These are phyloP conservation scores for Zaprionus ghesquierei DNA, from an alignment of 1,140 invertebrate genomes.

Conservation along the genomic window DNA sequence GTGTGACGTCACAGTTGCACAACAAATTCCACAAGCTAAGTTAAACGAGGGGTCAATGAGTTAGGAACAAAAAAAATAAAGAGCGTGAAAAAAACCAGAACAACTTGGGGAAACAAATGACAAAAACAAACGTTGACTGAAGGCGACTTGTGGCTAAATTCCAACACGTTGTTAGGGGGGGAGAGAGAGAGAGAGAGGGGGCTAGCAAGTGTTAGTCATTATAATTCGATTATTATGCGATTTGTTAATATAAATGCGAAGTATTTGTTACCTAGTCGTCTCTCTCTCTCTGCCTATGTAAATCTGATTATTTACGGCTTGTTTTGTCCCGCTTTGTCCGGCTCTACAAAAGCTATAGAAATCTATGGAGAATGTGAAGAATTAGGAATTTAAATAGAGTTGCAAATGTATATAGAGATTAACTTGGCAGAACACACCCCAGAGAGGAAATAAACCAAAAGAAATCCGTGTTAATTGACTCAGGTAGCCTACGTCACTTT, in stretches of 20 bases:
- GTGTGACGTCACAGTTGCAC: conserved; percentile 52
- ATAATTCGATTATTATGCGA: conserved; percentile 21
- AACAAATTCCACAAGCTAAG: conserved; percentile 49
- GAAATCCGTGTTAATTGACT: conserved; percentile 22
- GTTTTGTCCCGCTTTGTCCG: conserved; percentile 31
- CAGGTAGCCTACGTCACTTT: conserved; percentile 44
- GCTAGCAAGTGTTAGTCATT: conserved; percentile 18
- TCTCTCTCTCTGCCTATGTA: conserved; percentile 51
- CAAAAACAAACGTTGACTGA: conserved; percentile 12
- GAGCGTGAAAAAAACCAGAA: neutral
- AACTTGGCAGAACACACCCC: neutral
- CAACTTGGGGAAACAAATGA: neutral
- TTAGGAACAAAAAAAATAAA: conserved; percentile 11
- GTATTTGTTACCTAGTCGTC: neutral
- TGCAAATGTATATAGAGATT: neutral
- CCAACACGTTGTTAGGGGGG: conserved; percentile 21
- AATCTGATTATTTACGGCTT: conserved; percentile 56
- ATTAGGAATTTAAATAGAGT: neutral
- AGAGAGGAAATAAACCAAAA: neutral
- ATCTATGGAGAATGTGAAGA: neutral
- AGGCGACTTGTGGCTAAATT: conserved; percentile 29
- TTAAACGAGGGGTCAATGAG: conserved; percentile 72
- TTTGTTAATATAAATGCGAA: neutral
- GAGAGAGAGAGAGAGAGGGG: neutral
- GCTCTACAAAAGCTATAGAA: conserved; percentile 19